Conservation (phyloP, 2,888 invertebrate genomes). For the Masnerella sp. region DNA sequence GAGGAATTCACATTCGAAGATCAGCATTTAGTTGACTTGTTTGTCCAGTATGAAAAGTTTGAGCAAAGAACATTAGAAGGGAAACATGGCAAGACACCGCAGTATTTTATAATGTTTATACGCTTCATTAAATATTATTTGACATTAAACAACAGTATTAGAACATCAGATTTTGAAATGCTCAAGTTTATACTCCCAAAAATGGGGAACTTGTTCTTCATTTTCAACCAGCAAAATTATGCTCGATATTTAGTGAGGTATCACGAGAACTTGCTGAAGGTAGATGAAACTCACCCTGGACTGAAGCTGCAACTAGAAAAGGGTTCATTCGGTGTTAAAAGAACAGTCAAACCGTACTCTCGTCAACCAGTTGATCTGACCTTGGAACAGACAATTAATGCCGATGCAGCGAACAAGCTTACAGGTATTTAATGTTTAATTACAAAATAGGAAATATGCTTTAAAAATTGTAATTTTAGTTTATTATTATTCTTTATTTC, state of each 20-base stretch:
- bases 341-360: conserved; percentile 65
- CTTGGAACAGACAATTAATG: conserved; percentile 64
- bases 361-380: conserved; percentile 63
- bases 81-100: conserved; percentile 67
- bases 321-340: conserved; percentile 67
- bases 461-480: too few relatives aligned
- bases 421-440: conserved; percentile 26
- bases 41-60: conserved; percentile 59
- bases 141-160: conserved; percentile 64
- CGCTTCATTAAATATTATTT: conserved; percentile 65
- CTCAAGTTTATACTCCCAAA: conserved; percentile 66
- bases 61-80: conserved; percentile 62
- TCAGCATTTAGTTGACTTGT: too few relatives aligned
- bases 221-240: too few relatives aligned
- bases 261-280: too few relatives aligned
- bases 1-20: too few relatives aligned
- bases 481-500: too few relatives aligned
- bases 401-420: conserved; percentile 62
- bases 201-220: too few relatives aligned
- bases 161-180: conserved; percentile 66
- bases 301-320: conserved; percentile 68
- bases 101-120: conserved; percentile 68
- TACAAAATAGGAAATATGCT: too few relatives aligned
- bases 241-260: too few relatives aligned
- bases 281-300: too few relatives aligned